Percentiles rank a stretch among this genome's conserved stretches.
These are phyloP conservation scores for Drosophila lutescens DNA, from an alignment of 2,888 invertebrate genomes.

Conservation along the genomic window DNA sequence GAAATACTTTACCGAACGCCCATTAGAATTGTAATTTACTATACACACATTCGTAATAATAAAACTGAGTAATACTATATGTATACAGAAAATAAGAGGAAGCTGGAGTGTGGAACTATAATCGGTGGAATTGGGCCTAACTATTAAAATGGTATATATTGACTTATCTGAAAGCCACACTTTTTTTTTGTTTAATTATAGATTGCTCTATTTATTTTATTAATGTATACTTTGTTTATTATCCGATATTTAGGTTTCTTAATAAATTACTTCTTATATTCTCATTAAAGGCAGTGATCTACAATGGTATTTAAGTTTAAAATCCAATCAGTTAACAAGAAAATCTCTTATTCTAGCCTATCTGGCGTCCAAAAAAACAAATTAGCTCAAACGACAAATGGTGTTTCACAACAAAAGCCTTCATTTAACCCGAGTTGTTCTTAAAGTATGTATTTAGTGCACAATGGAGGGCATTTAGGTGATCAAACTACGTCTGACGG, in stretches of 20 bases:
- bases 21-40: conserved; percentile 76
- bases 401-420: neutral
- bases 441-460: neutral
- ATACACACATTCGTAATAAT: conserved; percentile 78
- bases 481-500: neutral
- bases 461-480: neutral
- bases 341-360: neutral
- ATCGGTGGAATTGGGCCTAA: neutral
- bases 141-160: neutral
- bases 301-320: neutral
- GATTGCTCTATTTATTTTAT: too few species aligned
- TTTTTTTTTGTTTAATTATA: too few species aligned
- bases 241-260: too few species aligned
- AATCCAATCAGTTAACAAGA: neutral
- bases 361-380: too few species aligned
- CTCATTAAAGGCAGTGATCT: neutral
- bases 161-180: too few species aligned
- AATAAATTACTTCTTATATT: too few species aligned
- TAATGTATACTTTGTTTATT: too few species aligned
- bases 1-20: conserved; percentile 71
- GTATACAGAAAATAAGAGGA: conserved; percentile 46
- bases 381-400: too few species aligned
- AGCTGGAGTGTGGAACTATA: too few species aligned
- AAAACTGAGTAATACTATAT: conserved; percentile 67
- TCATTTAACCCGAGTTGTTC: conserved; percentile 1